A percentile compares a stretch with the other conserved stretches of the same genome.
phyloP scores from a whole-genome alignment of 2,113 vertebrate genomes.

The Mystacornis crossleyi region DNA sequence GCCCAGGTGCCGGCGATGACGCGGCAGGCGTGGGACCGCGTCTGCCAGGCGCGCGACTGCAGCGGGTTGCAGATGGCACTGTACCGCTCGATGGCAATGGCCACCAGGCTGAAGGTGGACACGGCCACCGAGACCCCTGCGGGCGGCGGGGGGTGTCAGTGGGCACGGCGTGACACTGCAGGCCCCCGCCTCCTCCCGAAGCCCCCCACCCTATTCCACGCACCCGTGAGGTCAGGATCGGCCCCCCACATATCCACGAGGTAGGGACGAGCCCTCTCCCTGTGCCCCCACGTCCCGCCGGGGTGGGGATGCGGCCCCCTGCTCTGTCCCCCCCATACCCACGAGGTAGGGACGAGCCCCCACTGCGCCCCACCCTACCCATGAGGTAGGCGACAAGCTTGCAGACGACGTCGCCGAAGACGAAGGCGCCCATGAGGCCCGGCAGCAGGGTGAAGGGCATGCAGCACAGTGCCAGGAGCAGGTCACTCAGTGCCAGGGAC shows the following conservation, averaged over 20 bases:
- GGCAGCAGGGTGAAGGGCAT: slow-evolving; percentile 97
- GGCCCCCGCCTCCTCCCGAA: background rate
- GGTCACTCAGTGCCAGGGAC: slow-evolving; percentile 92
- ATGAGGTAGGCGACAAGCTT: slow-evolving; percentile 92
- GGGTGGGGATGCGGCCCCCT: fast-evolving
- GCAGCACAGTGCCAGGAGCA: slow-evolving; percentile 91
- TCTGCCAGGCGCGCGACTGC: slow-evolving; percentile 94
- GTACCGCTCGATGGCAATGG: slow-evolving; percentile 94
- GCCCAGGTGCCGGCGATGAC: slow-evolving; percentile 91
- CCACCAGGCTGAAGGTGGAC: slow-evolving; percentile 93
- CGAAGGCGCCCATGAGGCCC: slow-evolving; percentile 90
- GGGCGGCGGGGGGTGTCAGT: background rate
- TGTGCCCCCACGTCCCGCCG: fast-evolving
- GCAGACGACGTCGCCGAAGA: slow-evolving; percentile 93
- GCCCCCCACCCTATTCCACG: background rate
- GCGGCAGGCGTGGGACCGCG: slow-evolving; percentile 89
- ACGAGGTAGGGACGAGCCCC: background rate
- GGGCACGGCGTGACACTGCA: fast-evolving
- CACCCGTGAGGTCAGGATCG: background rate
- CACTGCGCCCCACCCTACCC: slow-evolving; percentile 71
- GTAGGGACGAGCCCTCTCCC: background rate
- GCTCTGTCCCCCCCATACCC: too few relatives aligned
- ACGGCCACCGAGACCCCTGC: slow-evolving; percentile 94
- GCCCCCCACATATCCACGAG: fast-evolving
- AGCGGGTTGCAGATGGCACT: slow-evolving; percentile 96